Percentiles rank a stretch among this genome's conserved stretches.
Evolutionary conservation across 1,140 invertebrate genomes (phyloP).

Genomic region (Teleopsis dalmanni): DNA sequence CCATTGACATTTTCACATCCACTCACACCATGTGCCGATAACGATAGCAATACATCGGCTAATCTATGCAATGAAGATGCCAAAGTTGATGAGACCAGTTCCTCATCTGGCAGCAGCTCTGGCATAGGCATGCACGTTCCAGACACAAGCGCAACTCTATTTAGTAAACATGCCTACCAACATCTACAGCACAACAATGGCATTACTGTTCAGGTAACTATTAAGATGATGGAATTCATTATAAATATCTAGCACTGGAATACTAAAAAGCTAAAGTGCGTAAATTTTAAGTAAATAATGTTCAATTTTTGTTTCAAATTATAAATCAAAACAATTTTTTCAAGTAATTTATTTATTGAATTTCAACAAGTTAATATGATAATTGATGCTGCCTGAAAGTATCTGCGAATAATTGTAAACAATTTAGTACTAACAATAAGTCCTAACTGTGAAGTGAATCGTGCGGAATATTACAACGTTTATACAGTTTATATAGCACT

Average conservation of each 20-base stretch:
- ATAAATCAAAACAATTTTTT: too few relatives aligned
- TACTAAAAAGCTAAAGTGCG: too few relatives aligned
- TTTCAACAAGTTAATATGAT: too few relatives aligned
- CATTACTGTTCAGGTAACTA: constrained; percentile 28
- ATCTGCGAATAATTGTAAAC: too few relatives aligned
- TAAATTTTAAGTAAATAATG: too few relatives aligned
- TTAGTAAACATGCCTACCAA: constrained; percentile 46
- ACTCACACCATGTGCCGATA: constrained; percentile 35
- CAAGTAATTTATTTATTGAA: too few relatives aligned
- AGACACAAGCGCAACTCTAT: constrained; percentile 46
- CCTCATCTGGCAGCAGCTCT: constrained; percentile 43
- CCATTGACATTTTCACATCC: constrained; percentile 48
- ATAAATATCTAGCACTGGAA: neutral
- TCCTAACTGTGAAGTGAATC: too few relatives aligned
- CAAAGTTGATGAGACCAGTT: constrained; percentile 24
- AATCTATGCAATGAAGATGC: constrained; percentile 26
- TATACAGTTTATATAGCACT: too few relatives aligned
- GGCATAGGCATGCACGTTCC: constrained; percentile 34
- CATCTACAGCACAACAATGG: constrained; percentile 45
- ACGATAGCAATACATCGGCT: constrained; percentile 33
- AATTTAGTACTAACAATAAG: too few relatives aligned
- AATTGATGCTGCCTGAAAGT: too few relatives aligned
- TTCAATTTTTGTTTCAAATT: too few relatives aligned
- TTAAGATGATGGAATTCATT: neutral
- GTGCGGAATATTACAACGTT: too few relatives aligned